Percentiles rank a stretch among this genome's conserved stretches.
These are phyloP conservation scores for Aphrophora alni DNA, from an alignment of 2,888 invertebrate genomes.

Conservation along the genomic window DNA sequence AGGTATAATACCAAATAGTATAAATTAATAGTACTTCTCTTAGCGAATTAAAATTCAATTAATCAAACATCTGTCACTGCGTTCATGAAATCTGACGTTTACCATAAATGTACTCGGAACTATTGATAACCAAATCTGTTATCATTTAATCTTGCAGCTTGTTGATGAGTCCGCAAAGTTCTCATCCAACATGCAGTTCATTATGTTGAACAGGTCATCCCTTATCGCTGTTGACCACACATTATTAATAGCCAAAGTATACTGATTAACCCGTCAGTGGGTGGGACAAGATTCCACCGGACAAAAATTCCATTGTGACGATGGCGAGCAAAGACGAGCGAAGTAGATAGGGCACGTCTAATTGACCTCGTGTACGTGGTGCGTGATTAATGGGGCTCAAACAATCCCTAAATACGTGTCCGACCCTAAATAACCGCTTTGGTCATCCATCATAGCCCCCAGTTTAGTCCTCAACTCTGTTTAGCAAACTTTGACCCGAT, in stretches of 20 bases:
- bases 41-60: too few species aligned
- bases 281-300: background rate
- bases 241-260: conserved; percentile 34
- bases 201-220: conserved; percentile 6
- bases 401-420: conserved; percentile 40
- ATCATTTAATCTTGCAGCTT: too few species aligned
- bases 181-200: background rate
- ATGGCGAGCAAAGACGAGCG: conserved; percentile 10
- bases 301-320: conserved; percentile 17
- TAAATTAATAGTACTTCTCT: too few species aligned
- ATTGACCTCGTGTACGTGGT: conserved; percentile 30
- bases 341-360: conserved; percentile 37
- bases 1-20: too few species aligned
- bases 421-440: conserved; percentile 38
- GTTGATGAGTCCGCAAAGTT: too few species aligned
- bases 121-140: too few species aligned
- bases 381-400: conserved; percentile 40
- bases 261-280: conserved; percentile 32
- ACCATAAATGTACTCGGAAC: too few species aligned
- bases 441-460: conserved; percentile 36
- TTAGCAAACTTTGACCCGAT: background rate
- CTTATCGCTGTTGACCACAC: conserved; percentile 21
- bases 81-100: too few species aligned
- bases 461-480: too few species aligned
- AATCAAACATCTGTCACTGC: too few species aligned